phyloP scores from a whole-genome alignment of 2,113 vertebrate species.

The Microtus oregoni region DNA sequence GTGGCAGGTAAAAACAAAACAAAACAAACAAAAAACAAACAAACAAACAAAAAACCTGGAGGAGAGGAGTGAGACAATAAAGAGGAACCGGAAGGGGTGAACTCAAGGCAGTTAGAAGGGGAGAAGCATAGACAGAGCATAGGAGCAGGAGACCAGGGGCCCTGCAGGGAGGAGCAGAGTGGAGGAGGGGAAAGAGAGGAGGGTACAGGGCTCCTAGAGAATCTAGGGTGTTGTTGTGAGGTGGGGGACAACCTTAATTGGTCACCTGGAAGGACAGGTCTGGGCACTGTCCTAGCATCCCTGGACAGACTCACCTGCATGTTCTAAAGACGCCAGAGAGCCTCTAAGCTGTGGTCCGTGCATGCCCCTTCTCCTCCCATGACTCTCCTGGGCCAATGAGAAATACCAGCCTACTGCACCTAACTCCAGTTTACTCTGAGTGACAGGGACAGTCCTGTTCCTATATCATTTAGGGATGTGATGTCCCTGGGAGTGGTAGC shows the following conservation, averaged over 20 bases:
- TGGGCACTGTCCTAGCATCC: not conserved
- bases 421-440: too few relatives aligned
- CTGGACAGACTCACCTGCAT: not conserved
- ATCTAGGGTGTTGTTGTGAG: not conserved
- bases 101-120: not conserved
- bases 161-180: not conserved
- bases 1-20: not conserved
- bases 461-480: not conserved
- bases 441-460: not conserved
- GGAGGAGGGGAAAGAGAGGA: not conserved
- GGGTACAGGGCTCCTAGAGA: not conserved
- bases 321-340: not conserved
- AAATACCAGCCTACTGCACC: not conserved
- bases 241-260: accelerated
- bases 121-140: too few relatives aligned
- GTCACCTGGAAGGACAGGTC: not conserved
- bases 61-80: not conserved
- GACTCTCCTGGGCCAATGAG: not conserved
- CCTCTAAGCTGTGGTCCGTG: not conserved
- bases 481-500: accelerated
- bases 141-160: too few relatives aligned
- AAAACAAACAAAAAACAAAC: too few relatives aligned
- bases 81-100: not conserved
- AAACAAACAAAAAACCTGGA: too few relatives aligned
- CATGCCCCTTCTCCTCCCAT: too few relatives aligned